These are phyloP conservation scores for Cabera pusaria DNA, from an alignment of 2,888 invertebrate species.

Conservation along the genomic window DNA sequence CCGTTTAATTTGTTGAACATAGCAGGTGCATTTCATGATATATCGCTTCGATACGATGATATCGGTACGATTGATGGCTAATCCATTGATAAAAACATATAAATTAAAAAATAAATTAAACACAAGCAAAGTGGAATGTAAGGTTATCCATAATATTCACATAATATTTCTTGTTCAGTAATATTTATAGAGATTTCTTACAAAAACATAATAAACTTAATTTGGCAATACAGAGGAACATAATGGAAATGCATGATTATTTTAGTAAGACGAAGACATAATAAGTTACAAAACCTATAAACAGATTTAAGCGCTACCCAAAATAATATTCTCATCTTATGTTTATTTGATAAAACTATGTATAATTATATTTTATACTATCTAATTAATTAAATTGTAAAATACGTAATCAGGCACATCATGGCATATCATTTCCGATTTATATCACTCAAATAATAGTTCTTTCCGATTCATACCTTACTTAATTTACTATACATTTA, in stretches of 20 bases:
- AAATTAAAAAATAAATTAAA: slow-evolving; percentile 16
- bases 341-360: slow-evolving; percentile 13
- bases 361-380: slow-evolving; percentile 8
- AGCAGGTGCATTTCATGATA: slow-evolving; percentile 43
- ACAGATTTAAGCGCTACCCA: slow-evolving; percentile 33
- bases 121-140: slow-evolving; percentile 59
- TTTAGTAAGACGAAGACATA: slow-evolving; percentile 29
- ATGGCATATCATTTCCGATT: slow-evolving; percentile 51
- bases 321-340: slow-evolving; percentile 17
- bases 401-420: slow-evolving; percentile 59
- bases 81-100: too few relatives aligned
- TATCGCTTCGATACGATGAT: too few relatives aligned
- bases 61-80: too few relatives aligned
- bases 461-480: slow-evolving; percentile 19
- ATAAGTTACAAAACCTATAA: slow-evolving; percentile 31
- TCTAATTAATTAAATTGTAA: slow-evolving; percentile 11
- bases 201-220: slow-evolving; percentile 27
- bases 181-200: too few relatives aligned
- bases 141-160: slow-evolving; percentile 25
- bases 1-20: slow-evolving; percentile 50
- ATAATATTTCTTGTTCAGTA: too few relatives aligned
- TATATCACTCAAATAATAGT: slow-evolving; percentile 30
- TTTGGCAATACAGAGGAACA: slow-evolving; percentile 53
- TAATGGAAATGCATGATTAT: slow-evolving; percentile 43
- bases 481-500: slow-evolving; percentile 1